These are phyloP conservation scores for Lytechinus pictus DNA, from an alignment of 35 echinoderm and acorn worm genomes.

Conservation along the genomic window DNA sequence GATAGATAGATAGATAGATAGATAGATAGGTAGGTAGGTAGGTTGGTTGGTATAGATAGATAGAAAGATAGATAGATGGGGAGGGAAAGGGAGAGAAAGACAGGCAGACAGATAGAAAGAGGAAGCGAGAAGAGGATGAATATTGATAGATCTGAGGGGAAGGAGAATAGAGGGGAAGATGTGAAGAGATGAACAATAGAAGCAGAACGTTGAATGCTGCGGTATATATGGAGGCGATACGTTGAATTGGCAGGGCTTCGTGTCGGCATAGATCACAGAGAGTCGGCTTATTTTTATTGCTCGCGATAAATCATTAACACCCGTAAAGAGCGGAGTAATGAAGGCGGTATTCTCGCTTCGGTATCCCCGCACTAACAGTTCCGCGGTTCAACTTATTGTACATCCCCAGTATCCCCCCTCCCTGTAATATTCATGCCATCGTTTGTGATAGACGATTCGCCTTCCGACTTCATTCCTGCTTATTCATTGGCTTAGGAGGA, in stretches of 20 bases:
- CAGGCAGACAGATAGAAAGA: neutral
- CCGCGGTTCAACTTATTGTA: neutral
- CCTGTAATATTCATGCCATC: neutral
- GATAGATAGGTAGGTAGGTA: neutral
- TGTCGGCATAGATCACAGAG: conserved; percentile 42
- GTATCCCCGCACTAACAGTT: neutral
- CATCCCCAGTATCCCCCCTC: neutral
- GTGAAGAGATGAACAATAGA: neutral
- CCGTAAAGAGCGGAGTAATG: conserved; percentile 17
- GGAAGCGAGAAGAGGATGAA: neutral
- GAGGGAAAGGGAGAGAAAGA: too few species aligned
- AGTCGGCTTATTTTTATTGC: conserved; percentile 52
- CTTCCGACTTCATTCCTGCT: neutral
- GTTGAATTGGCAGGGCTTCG: conserved; percentile 41
- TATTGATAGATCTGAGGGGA: neutral
- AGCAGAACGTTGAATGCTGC: neutral
- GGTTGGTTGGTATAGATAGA: neutral
- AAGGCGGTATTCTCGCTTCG: conserved; percentile 22
- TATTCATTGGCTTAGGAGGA: neutral
- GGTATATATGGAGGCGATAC: neutral
- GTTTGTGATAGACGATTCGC: neutral
- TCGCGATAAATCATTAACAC: conserved; percentile 56
- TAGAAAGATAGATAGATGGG: too few species aligned
- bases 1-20: too few species aligned
- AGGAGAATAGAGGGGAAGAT: neutral